These are phyloP conservation scores for Tetraneura akinire DNA, from an alignment of 1,140 invertebrate species.

Conservation along the genomic window DNA sequence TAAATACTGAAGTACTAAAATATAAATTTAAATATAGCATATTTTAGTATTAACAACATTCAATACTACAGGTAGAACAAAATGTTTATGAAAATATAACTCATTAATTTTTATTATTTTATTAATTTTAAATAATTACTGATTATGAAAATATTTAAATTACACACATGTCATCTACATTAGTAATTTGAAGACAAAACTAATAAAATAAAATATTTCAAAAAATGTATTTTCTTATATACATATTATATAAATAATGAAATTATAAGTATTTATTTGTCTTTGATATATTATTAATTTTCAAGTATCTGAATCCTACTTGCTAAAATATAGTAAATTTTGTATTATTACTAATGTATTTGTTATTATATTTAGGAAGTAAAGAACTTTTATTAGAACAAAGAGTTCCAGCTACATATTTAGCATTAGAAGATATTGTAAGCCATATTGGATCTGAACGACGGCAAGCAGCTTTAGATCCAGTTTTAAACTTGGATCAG, in stretches of 20 bases:
- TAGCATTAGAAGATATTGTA: conserved; percentile 91
- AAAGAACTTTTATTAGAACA: conserved; percentile 91
- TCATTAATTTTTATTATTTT: too few relatives aligned
- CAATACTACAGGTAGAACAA: too few relatives aligned
- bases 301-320: neutral
- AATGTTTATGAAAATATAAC: too few relatives aligned
- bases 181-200: too few relatives aligned
- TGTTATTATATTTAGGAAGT: conserved; percentile 65
- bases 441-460: conserved; percentile 76
- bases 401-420: conserved; percentile 92
- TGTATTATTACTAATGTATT: neutral
- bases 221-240: too few relatives aligned
- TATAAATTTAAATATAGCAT: too few relatives aligned
- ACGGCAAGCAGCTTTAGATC: conserved; percentile 70
- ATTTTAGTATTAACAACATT: too few relatives aligned
- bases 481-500: conserved; percentile 84
- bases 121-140: too few relatives aligned
- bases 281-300: neutral
- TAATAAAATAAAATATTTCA: too few relatives aligned
- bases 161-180: too few relatives aligned
- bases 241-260: neutral
- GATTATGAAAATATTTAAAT: too few relatives aligned
- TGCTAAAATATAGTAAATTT: neutral
- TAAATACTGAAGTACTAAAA: too few relatives aligned
- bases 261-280: neutral